phyloP scores from a whole-genome alignment of 2,888 invertebrate species.

The Desoria tigrina region DNA sequence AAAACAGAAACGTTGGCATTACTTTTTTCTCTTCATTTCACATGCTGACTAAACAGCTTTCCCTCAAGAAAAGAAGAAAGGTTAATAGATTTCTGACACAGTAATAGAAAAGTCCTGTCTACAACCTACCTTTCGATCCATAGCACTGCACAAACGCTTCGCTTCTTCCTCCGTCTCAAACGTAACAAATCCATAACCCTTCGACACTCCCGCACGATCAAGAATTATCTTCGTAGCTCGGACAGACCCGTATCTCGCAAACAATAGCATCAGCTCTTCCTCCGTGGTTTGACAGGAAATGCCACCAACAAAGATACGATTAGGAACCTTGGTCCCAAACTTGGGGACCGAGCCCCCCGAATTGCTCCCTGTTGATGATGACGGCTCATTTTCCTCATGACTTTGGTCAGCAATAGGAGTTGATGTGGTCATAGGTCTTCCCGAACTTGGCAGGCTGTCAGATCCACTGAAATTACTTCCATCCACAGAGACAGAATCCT shows the following conservation, averaged over 20 bases:
- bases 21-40: too few relatives aligned
- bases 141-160: conserved; percentile 56
- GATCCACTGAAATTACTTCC: conserved; percentile 41
- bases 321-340: conserved; percentile 85
- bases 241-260: conserved; percentile 82
- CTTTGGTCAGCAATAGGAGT: conserved; percentile 46
- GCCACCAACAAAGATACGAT: conserved; percentile 94
- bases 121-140: neutral
- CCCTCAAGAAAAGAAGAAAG: neutral
- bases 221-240: conserved; percentile 90
- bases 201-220: conserved; percentile 91
- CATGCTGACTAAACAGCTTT: neutral
- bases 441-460: conserved; percentile 40
- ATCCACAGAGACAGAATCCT: conserved; percentile 4
- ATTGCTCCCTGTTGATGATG: conserved; percentile 14
- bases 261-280: conserved; percentile 85
- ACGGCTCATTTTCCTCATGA: conserved; percentile 31
- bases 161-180: conserved; percentile 87
- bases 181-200: conserved; percentile 84
- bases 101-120: too few relatives aligned
- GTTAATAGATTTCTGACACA: too few relatives aligned
- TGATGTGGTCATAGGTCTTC: conserved; percentile 42
- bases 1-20: too few relatives aligned
- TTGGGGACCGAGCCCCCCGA: conserved; percentile 58
- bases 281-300: conserved; percentile 92